Percentiles rank a stretch among this genome's conserved stretches.
Evolutionary conservation across 2,113 vertebrate species (phyloP).

Genomic region (Seriola aureovittata): DNA sequence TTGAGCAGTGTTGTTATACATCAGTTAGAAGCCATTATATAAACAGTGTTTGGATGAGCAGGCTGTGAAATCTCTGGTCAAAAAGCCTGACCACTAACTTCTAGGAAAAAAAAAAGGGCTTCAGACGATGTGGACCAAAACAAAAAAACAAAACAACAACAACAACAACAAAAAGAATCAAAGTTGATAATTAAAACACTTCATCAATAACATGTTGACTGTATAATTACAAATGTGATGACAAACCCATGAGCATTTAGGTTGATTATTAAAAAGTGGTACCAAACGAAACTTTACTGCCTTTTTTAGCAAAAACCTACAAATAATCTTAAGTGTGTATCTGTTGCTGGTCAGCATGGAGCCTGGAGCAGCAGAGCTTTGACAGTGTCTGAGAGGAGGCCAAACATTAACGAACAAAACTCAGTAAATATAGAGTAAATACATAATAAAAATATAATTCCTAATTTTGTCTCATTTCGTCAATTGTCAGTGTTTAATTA

Average conservation of each 20-base stretch:
- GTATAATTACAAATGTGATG: background rate
- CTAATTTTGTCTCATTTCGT: too few species aligned
- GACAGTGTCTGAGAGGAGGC: background rate
- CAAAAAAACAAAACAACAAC: too few species aligned
- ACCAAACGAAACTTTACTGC: conserved; percentile 30
- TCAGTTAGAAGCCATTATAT: background rate
- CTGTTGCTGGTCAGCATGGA: background rate
- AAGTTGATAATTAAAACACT: background rate
- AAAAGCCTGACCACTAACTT: background rate
- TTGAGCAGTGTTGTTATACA: background rate
- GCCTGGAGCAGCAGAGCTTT: conserved; percentile 10
- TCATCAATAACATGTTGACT: too few species aligned
- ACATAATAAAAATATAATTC: too few species aligned
- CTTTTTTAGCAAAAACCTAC: conserved; percentile 12
- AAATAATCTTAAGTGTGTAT: background rate
- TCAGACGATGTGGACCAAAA: background rate
- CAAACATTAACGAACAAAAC: background rate
- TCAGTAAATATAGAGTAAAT: background rate
- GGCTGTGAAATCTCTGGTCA: background rate
- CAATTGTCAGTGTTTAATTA: background rate
- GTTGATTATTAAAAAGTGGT: background rate
- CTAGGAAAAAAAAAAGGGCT: background rate
- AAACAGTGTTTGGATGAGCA: background rate
- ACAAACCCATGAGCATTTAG: background rate
- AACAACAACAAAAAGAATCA: background rate